Base-by-base conservation (phyloP, 2,888 invertebrate species). In the Nematopogon swammerdamellus region DNA sequence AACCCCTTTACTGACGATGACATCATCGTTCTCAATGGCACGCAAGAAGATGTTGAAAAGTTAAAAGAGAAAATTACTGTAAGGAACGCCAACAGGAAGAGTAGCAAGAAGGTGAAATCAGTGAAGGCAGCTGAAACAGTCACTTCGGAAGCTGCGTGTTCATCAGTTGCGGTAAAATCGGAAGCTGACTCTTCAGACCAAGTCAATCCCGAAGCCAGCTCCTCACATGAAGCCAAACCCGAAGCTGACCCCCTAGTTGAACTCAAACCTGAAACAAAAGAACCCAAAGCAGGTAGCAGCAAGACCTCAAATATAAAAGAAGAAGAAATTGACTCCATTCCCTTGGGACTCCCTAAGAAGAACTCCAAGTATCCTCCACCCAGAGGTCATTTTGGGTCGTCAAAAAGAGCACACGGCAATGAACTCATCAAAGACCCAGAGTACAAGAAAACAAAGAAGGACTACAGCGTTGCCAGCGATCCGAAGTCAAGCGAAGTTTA, bases 381-480 rank as follows among this genome's bases (percentile, higher is more conserved):
- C 0, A 63, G 77, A 51, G 76, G 77, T 1, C 75, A 74, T 55
- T 76, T 79, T 57, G 79, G 79, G 0, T 74, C 79, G 1, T 62
- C 68, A 3, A 79, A 79, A 55, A 61, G 76, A 17, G 74, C 73
- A 2, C 61, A 63, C 18, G 61, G 75, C 49, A 70, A 67, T 45
- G 70, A 72, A 50, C 56, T 80, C 3, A 64, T 65, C 25, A 65
- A 83, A 57, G 88, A 89, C 61, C 89, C 91, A 8, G 85, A 86
- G 10, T 82, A 88, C 54, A 89, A 89, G 62, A 91, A 91, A 62
- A 84, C 90, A 1, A 90, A 89, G 67, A 83, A 85, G 2, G 84
- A 87, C 48, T 94, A 93, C 61, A 92, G 91, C 64, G 87, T 97
- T 29, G 93, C 96, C 1, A 87, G 91, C 52, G 97, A 98, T 72